Conservation (phyloP, 2,888 invertebrate genomes). For the Uropetala carovei region DNA sequence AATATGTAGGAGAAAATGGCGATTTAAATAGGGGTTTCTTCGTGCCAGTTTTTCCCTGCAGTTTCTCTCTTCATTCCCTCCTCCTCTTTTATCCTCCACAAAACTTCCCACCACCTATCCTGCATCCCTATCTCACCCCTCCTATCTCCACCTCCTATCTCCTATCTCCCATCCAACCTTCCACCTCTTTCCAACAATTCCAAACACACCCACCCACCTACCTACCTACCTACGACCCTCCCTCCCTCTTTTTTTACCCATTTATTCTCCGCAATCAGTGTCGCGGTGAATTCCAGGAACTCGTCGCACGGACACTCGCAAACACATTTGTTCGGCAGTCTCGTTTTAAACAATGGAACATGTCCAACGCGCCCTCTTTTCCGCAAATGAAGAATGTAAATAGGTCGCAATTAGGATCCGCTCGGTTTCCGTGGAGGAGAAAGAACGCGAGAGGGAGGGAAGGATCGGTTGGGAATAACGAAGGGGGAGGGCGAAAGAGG, state of each 20-base stretch:
- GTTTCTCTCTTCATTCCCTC: background rate
- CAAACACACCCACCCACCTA: too few relatives aligned
- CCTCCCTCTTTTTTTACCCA: too few relatives aligned
- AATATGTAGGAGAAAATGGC: background rate
- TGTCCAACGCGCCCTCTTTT: too few relatives aligned
- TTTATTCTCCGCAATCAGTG: too few relatives aligned
- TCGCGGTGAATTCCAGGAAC: too few relatives aligned
- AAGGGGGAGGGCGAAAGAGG: too few relatives aligned
- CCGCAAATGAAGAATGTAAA: slow-evolving; percentile 30
- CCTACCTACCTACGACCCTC: too few relatives aligned
- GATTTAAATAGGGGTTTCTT: background rate
- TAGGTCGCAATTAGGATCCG: slow-evolving; percentile 27
- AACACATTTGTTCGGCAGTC: background rate
- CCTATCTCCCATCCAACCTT: background rate
- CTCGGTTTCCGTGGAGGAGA: background rate
- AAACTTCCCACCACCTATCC: background rate
- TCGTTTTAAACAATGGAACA: slow-evolving; percentile 15
- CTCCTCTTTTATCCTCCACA: too few relatives aligned
- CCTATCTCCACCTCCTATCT: background rate
- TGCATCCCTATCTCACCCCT: background rate
- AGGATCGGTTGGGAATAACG: background rate
- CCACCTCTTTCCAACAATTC: too few relatives aligned
- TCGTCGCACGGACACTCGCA: too few relatives aligned
- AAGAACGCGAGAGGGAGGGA: background rate
- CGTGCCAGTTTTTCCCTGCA: background rate